These are phyloP conservation scores for Anastrepha ludens DNA, from an alignment of 1,140 invertebrate genomes.

Conservation along the genomic window DNA sequence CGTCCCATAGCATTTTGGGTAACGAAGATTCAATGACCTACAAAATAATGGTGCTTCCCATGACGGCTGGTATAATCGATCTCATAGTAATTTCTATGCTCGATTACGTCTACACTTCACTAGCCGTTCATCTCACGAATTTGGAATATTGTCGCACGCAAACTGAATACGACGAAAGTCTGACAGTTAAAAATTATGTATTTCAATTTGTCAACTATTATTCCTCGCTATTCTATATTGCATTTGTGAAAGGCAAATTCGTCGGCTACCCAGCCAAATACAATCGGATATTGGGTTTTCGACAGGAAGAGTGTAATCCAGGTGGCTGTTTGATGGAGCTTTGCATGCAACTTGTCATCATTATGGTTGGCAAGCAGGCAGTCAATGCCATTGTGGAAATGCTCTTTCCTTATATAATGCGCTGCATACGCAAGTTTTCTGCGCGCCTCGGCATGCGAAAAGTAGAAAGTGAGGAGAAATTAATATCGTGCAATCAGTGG, in stretches of 20 bases:
- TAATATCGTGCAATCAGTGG: conserved; percentile 79
- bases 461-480: conserved; percentile 61
- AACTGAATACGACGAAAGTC: conserved; percentile 88
- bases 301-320: conserved; percentile 81
- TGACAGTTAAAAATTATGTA: conserved; percentile 90
- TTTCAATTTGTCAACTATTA: conserved; percentile 94
- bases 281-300: conserved; percentile 80
- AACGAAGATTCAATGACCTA: conserved; percentile 76
- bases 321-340: conserved; percentile 89
- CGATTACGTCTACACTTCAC: conserved; percentile 75
- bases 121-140: conserved; percentile 79
- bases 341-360: conserved; percentile 87
- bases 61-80: conserved; percentile 84
- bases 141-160: conserved; percentile 90
- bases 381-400: conserved; percentile 88
- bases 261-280: conserved; percentile 86
- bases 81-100: conserved; percentile 77
- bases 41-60: conserved; percentile 80
- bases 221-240: conserved; percentile 90
- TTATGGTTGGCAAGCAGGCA: conserved; percentile 91
- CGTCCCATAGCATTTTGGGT: conserved; percentile 79
- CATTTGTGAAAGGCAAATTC: conserved; percentile 89
- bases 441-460: conserved; percentile 64
- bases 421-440: conserved; percentile 62
- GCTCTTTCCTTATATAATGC: conserved; percentile 79